Base-by-base conservation (phyloP, 1,140 invertebrate species). In the Drosophila ananassae region DNA sequence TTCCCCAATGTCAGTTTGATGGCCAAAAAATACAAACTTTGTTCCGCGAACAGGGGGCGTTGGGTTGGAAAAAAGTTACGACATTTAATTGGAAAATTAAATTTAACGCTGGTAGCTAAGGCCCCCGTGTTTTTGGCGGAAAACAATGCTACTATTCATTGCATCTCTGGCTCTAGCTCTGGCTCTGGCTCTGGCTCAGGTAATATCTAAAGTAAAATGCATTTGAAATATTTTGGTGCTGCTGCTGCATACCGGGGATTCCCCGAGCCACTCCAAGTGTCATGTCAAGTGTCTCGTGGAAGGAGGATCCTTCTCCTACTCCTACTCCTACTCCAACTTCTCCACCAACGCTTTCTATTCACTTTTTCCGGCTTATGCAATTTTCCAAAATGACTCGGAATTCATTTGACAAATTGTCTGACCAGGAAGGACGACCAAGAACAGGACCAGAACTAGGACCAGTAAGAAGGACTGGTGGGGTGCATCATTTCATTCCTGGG, bases 41-140 rank as follows among this genome's bases (percentile, higher is more conserved):
- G 9, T 32, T 50, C 32, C 55, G 67, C 55, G 60, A 74, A 57
- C 52, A 28, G 17, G 48, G 22, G 37, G 13, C 37, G 64, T 46
- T 46, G 30, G 7, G 24, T n/a, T 2, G 25, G 8, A 48, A 57
- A 66, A 59, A 76, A 39, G 48, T 74, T 84, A 72, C 64, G 58
- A 71, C 66, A 82, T 85, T 87, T 85, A 85, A 85, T 85, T 85
- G 82, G 82, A 85, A 85, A 85, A 85, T 85, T 82, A 85, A 85
- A 85, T 85, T 87, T 82, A 61, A 75, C 74, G 69, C 74, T 76
- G 58, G 61, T 85, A 3, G 25, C 25, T 28, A 5, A 6, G 62
- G 74, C 2, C 5, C 41, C 32, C 7, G 32, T 17, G 39, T 41
- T 44, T 21, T 55, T 28, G 1, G 52, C 32, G 46, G 17, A 17